Base-by-base conservation (phyloP, 2,113 vertebrate genomes). In the Picathartes gymnocephalus region DNA sequence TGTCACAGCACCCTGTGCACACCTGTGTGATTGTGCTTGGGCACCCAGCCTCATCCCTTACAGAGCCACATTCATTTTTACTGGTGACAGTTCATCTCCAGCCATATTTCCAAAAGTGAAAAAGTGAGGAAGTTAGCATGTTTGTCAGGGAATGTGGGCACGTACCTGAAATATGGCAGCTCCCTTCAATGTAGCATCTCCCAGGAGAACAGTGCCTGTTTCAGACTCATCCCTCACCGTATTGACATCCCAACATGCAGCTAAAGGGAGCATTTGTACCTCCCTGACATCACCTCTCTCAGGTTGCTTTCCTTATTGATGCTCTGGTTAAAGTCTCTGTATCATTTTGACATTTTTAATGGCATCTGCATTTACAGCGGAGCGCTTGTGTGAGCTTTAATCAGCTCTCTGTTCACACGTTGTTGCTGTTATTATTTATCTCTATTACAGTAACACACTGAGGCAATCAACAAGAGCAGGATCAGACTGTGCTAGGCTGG, bases 341-440 rank as follows among this genome's bases (percentile, higher is more conserved):
- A 93, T 97, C 95, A 95, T 86, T 90, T 61, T 84, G 95, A 94
- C 69, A 5, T 68, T 92, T 94, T 93, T 95, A 96, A 93, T 69
- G 94, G 92, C 86, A 78, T 88, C 48, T 84, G 82, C 94, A 81
- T 96, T 97, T 97, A 86, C 72, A 88, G 92, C 9, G 3, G 40
- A 68, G 76, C 10, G 42, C 88, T 92, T 27, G 40, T 78, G 82
- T 95, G 81, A 94, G 92, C 88, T 95, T 95, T 88, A 86, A 95
- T 95, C 93, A 95, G 88, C 90, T 88, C 93, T 88, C 85, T 86
- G 64, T 94, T 96, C 93, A 35, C 90, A 45, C 14, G 42, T 62
- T 88, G 90, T 64, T 93, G 88, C 90, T 94, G 24, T 92, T 93
- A 83, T 96, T 97, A 95, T 95, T 96, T 95, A 93, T 96, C 88